phyloP scores from a whole-genome alignment of 2,888 invertebrate species.

The Campaea margaritaria region DNA sequence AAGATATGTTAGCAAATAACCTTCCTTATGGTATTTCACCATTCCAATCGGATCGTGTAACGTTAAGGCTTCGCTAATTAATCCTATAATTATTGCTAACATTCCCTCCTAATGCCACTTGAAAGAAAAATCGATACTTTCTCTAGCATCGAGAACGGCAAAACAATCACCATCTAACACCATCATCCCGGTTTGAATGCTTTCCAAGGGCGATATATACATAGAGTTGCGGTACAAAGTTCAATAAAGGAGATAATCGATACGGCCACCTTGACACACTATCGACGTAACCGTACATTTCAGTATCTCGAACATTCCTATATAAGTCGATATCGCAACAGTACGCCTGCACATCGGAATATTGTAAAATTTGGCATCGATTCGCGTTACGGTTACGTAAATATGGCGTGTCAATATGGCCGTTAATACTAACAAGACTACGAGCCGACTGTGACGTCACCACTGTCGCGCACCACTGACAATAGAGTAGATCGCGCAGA shows the following conservation, averaged over 20 bases:
- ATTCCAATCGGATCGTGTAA: constrained; percentile 55
- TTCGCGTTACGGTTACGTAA: constrained; percentile 32
- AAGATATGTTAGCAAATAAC: constrained; percentile 79
- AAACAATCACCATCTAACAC: constrained; percentile 6
- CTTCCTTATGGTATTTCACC: constrained; percentile 52
- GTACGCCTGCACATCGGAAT: constrained; percentile 36
- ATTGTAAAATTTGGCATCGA: constrained; percentile 38
- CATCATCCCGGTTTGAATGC: constrained; percentile 26
- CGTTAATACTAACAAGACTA: constrained; percentile 22
- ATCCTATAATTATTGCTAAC: constrained; percentile 76
- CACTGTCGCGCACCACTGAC: constrained; percentile 36
- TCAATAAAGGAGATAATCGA: constrained; percentile 51
- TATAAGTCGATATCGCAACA: constrained; percentile 23
- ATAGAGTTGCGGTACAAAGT: constrained; percentile 33
- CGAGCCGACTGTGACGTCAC: constrained; percentile 24
- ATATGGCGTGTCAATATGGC: constrained; percentile 38
- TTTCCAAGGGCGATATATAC: constrained; percentile 57
- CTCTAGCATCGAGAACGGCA: constrained; percentile 38
- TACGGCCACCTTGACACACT: constrained; percentile 55
- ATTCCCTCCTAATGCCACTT: constrained; percentile 62
- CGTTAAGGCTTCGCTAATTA: constrained; percentile 69
- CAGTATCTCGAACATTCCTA: constrained; percentile 39
- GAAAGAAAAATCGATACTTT: constrained; percentile 48
- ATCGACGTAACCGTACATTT: constrained; percentile 32
- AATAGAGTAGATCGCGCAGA: constrained; percentile 31